Evolutionary conservation across 1,140 invertebrate species (phyloP), one percentile per base, ranked within the genome.

Genomic region (Cydia pomonella): DNA sequence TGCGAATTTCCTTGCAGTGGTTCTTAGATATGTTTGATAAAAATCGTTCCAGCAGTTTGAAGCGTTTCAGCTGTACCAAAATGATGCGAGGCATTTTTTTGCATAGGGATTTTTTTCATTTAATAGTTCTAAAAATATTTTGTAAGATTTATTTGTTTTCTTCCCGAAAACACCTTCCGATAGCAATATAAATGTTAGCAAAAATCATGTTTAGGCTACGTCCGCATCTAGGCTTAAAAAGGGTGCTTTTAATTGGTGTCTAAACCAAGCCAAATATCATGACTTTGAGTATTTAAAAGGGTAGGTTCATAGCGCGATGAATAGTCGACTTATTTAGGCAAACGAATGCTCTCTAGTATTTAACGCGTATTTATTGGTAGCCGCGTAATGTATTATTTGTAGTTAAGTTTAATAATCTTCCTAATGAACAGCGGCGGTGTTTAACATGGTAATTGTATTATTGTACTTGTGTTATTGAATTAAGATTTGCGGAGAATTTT

Each of bases 321-420:
- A 59, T 59, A 59, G 18, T 59, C 27, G 50, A 41, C 76, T 80
- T 76, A 79, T 81, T 79, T 75, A 78, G 75, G 73, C 44, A 76
- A 79, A 75, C n/a, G 25, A 69, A 77, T 74, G 80, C 83, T 85
- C 83, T 85, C 83, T 85, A 82, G 76, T 79, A 77, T 79, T 76
- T 81, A 81, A 80, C 77, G 74, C 74, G 59, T 81, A 83, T 84
- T 82, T 84, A 84, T 84, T 84, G 72, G 74, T 83, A 79, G 75
- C 76, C 71, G 73, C 75, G 76, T 75, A 79, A 59, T 77, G 23
- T 44, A 74, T 74, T 72, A 25, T 79, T n/a, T 80, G 21, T 69
- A 69, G 64, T 69, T 69, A 69, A 69, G 33, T 69, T 33, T 6
- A 41, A 33, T 33, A 69, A 33, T 33, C 64, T 33, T 41, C 6